phyloP scores from a whole-genome alignment of 2,888 invertebrate genomes.

The Brachypalpus laphriformis region DNA sequence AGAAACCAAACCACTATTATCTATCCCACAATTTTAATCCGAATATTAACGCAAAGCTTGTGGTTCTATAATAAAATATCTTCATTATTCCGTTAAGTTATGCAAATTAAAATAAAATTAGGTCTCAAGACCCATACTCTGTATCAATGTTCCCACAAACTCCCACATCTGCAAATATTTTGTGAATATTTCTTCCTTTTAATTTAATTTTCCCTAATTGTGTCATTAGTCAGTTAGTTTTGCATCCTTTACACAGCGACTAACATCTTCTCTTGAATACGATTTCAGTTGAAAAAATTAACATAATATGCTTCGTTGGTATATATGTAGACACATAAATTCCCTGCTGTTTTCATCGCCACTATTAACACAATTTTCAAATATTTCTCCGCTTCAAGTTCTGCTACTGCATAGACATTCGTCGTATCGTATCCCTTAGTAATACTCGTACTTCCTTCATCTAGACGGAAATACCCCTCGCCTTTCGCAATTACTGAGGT shows the following conservation, averaged over 20 bases:
- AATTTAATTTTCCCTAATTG: slow-evolving; percentile 26
- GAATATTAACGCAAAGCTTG: neutral
- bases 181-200: neutral
- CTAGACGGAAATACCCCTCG: neutral
- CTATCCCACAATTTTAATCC: no score
- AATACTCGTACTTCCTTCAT: neutral
- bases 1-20: neutral
- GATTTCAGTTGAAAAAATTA: slow-evolving; percentile 15
- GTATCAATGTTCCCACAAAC: neutral
- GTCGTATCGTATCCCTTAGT: neutral
- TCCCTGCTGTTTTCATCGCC: slow-evolving; percentile 25
- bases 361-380: slow-evolving; percentile 47
- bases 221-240: slow-evolving; percentile 12
- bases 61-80: neutral
- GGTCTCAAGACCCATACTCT: neutral
- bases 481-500: slow-evolving; percentile 38
- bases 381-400: slow-evolving; percentile 6
- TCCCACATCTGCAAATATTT: no score
- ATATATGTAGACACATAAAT: slow-evolving; percentile 16
- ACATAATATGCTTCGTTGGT: slow-evolving; percentile 16
- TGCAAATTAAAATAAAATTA: neutral
- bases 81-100: neutral
- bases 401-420: no score
- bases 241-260: slow-evolving; percentile 16
- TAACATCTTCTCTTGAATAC: neutral